Percentiles rank a stretch among this genome's conserved stretches.
Conservation (phyloP, 2,113 vertebrate genomes). For the Rhombomys opimus region DNA sequence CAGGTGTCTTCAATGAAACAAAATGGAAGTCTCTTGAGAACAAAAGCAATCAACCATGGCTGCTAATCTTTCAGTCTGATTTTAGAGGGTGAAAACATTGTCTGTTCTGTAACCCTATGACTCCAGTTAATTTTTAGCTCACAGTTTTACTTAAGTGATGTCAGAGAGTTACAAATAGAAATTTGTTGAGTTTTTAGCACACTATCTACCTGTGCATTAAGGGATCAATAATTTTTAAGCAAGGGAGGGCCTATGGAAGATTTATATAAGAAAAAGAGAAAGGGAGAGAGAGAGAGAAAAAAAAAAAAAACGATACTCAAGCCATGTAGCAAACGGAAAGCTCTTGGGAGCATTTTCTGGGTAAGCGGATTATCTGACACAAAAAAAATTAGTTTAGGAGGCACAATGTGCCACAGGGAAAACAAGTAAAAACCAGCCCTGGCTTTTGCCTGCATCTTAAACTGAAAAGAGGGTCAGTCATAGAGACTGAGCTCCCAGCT, state of each 20-base stretch:
- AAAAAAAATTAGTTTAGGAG: neutral
- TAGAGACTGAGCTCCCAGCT: neutral
- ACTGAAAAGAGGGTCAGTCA: too few species aligned
- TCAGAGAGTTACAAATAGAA: neutral
- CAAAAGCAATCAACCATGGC: neutral
- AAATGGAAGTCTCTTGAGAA: neutral
- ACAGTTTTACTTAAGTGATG: neutral
- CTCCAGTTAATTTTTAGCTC: neutral
- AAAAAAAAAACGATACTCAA: neutral
- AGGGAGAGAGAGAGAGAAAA: neutral
- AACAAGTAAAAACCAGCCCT: neutral
- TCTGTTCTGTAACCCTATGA: neutral
- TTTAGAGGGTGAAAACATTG: too few species aligned
- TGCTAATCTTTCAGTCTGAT: neutral
- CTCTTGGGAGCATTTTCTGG: neutral
- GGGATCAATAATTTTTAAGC: neutral
- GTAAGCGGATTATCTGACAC: neutral
- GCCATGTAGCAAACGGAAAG: neutral
- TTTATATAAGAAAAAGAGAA: neutral
- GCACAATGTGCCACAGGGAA: neutral
- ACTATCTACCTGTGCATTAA: neutral
- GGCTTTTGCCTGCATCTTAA: too few species aligned
- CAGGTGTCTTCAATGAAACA: neutral
- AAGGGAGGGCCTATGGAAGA: neutral
- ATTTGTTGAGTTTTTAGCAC: neutral